phyloP scores from a whole-genome alignment of 2,888 invertebrate genomes.

The Tuta absoluta region DNA sequence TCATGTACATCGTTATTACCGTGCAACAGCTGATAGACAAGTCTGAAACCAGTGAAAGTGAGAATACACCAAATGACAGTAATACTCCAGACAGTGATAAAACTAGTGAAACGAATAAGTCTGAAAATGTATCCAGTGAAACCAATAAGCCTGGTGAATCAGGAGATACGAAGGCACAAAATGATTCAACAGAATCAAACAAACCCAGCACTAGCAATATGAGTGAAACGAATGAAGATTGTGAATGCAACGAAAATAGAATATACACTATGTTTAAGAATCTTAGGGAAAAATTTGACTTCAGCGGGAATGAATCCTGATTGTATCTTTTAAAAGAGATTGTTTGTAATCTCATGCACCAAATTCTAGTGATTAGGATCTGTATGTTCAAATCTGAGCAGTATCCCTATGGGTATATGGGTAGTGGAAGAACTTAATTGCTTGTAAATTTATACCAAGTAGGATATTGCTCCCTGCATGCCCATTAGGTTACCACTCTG shows the following conservation, averaged over 20 bases:
- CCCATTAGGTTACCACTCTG: too few relatives aligned
- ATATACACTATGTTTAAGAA: conserved; percentile 62
- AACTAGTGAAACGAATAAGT: conserved; percentile 25
- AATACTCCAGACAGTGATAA: conserved; percentile 28
- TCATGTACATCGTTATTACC: conserved; percentile 78
- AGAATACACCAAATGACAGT: conserved; percentile 21
- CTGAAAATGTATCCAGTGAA: conserved; percentile 29
- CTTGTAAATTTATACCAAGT: too few relatives aligned
- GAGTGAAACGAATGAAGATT: conserved; percentile 41
- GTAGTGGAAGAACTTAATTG: too few relatives aligned
- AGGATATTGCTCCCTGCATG: too few relatives aligned
- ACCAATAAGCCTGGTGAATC: not conserved
- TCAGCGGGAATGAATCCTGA: conserved; percentile 39
- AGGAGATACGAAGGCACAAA: conserved; percentile 7
- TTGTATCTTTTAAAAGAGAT: not conserved
- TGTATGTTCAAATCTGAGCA: too few relatives aligned
- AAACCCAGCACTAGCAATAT: conserved; percentile 10
- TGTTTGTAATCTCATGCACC: conserved; percentile 4
- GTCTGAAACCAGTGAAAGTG: conserved; percentile 26
- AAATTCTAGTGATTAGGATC: not conserved
- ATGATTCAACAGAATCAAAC: conserved; percentile 9
- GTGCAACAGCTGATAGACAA: conserved; percentile 78
- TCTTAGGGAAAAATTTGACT: conserved; percentile 65
- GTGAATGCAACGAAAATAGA: conserved; percentile 63
- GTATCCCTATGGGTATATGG: too few relatives aligned